Conservation (phyloP, 2,113 vertebrate species). For the Corynorhinus townsendii region DNA sequence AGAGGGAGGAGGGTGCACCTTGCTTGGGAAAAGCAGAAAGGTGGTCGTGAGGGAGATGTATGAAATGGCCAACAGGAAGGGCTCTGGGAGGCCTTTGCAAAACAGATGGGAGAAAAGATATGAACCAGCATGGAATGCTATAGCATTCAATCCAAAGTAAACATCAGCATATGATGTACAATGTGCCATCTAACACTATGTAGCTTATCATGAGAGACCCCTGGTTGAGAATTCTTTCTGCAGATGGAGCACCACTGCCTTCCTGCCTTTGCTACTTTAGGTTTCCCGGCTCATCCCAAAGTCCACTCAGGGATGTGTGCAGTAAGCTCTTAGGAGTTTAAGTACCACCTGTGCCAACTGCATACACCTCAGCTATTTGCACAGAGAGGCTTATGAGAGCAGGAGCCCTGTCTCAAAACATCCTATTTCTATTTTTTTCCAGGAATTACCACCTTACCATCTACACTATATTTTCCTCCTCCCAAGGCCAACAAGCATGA, state of each 20-base stretch:
- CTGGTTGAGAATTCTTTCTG: neutral
- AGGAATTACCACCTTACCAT: neutral
- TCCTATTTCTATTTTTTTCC: neutral
- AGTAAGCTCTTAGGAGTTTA: neutral
- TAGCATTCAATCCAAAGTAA: neutral
- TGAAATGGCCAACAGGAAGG: neutral
- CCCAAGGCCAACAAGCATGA: neutral
- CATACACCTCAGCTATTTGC: neutral
- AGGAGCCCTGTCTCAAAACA: neutral
- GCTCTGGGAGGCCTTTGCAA: neutral
- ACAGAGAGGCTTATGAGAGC: neutral
- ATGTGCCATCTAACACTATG: neutral
- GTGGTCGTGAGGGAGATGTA: rapidly evolving
- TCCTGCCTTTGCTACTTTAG: neutral
- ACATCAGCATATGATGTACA: neutral
- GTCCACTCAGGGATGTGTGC: neutral
- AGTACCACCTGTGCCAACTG: neutral
- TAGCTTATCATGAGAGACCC: neutral
- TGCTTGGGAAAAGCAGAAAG: neutral
- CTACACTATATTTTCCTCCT: neutral
- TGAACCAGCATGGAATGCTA: neutral
- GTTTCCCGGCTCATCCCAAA: neutral
- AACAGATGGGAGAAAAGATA: neutral
- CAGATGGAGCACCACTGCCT: neutral
- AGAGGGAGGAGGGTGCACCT: neutral